phyloP scores from a whole-genome alignment of 1,140 invertebrate species.

The Hyles vespertilio region DNA sequence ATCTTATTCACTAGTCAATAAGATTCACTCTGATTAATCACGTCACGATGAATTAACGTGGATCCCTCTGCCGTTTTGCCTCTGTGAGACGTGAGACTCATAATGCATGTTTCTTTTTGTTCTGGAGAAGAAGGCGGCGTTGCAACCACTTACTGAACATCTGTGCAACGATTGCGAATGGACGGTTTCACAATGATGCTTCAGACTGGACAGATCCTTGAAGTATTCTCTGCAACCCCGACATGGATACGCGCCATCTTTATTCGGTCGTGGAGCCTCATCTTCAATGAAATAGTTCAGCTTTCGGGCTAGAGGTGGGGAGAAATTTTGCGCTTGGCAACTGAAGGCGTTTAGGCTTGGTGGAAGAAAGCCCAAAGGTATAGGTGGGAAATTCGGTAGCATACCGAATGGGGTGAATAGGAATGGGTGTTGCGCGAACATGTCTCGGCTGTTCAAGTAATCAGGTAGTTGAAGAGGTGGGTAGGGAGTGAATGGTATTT shows the following conservation, averaged over 20 bases:
- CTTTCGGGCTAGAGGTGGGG: constrained; percentile 44
- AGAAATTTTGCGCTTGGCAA: constrained; percentile 49
- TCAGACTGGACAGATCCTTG: constrained; percentile 77
- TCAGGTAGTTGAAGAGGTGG: constrained; percentile 64
- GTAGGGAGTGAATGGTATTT: constrained; percentile 52
- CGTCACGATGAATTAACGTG: constrained; percentile 49
- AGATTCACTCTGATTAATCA: constrained; percentile 19
- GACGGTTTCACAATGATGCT: constrained; percentile 79
- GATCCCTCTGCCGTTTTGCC: constrained; percentile 47
- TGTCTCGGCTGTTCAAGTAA: constrained; percentile 63
- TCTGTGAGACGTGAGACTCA: constrained; percentile 73
- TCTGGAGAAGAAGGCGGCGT: constrained; percentile 83
- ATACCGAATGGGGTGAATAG: constrained; percentile 70
- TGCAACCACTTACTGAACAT: constrained; percentile 82
- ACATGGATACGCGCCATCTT: constrained; percentile 80
- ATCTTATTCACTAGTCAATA: constrained; percentile 22
- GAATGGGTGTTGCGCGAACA: constrained; percentile 65
- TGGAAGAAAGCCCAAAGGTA: constrained; percentile 67
- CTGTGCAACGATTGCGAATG: constrained; percentile 80
- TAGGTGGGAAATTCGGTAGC: constrained; percentile 68
- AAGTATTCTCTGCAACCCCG: constrained; percentile 80
- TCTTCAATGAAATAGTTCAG: constrained; percentile 76
- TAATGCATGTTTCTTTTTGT: constrained; percentile 82
- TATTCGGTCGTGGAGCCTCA: constrained; percentile 75
- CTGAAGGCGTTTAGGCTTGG: constrained; percentile 54